Percentiles rank a stretch among this genome's conserved stretches.
Conservation (phyloP, 2,113 vertebrate genomes). For the Cyphomyrus discorhynchus region DNA sequence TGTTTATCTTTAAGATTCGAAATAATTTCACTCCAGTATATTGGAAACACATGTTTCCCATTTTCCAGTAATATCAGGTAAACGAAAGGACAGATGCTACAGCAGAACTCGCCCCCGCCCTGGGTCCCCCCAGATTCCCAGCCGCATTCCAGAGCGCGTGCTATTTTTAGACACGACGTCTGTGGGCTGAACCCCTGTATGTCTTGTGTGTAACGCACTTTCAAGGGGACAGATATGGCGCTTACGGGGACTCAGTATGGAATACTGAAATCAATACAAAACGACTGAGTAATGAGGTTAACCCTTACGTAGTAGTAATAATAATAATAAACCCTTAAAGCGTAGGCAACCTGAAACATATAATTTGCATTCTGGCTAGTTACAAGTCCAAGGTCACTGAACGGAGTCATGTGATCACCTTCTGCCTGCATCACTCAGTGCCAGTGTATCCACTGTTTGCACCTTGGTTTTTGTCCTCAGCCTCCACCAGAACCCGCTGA, state of each 20-base stretch:
- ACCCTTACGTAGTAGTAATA: background rate
- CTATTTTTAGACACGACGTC: background rate
- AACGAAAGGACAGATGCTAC: background rate
- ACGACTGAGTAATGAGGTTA: background rate
- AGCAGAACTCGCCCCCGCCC: background rate
- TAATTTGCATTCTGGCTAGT: background rate
- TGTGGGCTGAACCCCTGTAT: too few species aligned
- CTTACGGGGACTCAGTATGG: background rate
- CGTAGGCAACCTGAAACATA: background rate
- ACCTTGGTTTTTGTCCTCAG: background rate
- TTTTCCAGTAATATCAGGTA: background rate
- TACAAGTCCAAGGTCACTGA: background rate
- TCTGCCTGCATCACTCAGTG: background rate
- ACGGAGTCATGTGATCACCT: background rate
- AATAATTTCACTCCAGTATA: background rate
- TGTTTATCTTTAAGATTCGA: background rate
- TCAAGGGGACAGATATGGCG: background rate
- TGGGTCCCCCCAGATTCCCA: background rate
- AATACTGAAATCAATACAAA: background rate
- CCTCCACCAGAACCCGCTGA: background rate
- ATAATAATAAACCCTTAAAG: background rate
- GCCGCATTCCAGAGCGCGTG: background rate
- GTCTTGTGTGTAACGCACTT: too few species aligned
- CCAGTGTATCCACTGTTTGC: background rate
- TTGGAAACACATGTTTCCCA: background rate